These are phyloP conservation scores for Holcopasites calliopsidis DNA, from an alignment of 1,140 invertebrate genomes.

Conservation along the genomic window DNA sequence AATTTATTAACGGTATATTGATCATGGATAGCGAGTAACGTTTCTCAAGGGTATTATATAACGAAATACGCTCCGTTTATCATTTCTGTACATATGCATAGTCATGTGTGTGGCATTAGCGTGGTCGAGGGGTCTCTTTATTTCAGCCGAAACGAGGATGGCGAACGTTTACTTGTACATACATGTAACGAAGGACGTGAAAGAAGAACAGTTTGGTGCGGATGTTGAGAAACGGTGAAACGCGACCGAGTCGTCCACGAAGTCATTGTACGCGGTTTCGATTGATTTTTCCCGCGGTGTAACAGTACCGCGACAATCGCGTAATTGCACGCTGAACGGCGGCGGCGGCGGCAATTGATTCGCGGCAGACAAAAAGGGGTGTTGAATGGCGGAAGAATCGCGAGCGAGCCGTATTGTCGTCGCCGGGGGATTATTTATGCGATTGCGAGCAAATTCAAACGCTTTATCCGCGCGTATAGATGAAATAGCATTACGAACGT, in stretches of 20 bases:
- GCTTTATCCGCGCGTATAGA: background rate
- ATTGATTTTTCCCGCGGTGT: conserved; percentile 21
- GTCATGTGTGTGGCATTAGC: conserved; percentile 56
- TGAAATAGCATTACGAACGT: background rate
- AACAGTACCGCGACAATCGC: background rate
- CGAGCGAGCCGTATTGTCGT: conserved; percentile 11
- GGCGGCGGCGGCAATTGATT: conserved; percentile 19
- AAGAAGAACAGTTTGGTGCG: background rate
- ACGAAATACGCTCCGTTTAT: conserved; percentile 37
- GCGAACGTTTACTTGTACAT: conserved; percentile 64
- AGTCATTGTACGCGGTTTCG: conserved; percentile 10
- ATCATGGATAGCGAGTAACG: conserved; percentile 44
- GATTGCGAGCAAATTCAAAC: conserved; percentile 23
- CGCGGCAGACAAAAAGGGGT: background rate
- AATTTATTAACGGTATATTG: conserved; percentile 60
- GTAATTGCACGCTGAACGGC: background rate
- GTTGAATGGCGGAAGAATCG: background rate
- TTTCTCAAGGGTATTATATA: conserved; percentile 55
- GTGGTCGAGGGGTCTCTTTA: conserved; percentile 53
- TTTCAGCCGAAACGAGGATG: conserved; percentile 50
- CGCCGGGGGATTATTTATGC: conserved; percentile 23
- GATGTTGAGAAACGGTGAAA: too few species aligned
- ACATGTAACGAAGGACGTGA: background rate
- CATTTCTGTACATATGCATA: conserved; percentile 67
- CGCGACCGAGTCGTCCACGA: conserved; percentile 43